Evolutionary conservation across 1,140 invertebrate genomes (phyloP).

Genomic region (Fragariocoptes setiger): DNA sequence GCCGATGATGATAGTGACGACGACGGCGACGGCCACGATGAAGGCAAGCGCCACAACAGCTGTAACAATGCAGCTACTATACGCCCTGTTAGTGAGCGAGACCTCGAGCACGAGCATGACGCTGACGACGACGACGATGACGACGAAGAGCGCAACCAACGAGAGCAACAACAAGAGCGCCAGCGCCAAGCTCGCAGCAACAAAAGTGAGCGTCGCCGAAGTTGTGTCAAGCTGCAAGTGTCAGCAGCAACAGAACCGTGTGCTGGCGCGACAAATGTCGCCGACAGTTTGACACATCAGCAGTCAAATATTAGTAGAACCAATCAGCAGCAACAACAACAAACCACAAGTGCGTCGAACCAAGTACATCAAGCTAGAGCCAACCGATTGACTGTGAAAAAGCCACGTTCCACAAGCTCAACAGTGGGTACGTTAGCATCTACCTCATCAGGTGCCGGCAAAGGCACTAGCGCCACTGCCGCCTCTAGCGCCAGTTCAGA

Average conservation of each 20-base stretch:
- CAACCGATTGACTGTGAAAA: conserved; percentile 15
- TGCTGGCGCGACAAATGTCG: neutral
- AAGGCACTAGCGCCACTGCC: neutral
- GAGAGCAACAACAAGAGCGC: neutral
- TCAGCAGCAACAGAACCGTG: neutral
- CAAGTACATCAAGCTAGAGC: neutral
- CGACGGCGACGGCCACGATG: too few relatives aligned
- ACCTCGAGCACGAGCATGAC: too few relatives aligned
- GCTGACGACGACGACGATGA: too few relatives aligned
- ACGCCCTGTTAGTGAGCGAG: too few relatives aligned
- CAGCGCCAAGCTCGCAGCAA: neutral
- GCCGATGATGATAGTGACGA: too few relatives aligned
- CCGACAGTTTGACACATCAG: too few relatives aligned
- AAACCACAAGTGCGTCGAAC: neutral
- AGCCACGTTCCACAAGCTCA: conserved; percentile 3
- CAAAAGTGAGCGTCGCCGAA: neutral
- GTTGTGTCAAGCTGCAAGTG: neutral
- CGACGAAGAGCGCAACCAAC: too few relatives aligned
- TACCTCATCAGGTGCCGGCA: conserved; percentile 26
- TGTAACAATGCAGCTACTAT: too few relatives aligned
- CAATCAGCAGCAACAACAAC: neutral
- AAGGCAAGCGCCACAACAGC: too few relatives aligned
- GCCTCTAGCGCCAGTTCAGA: conserved; percentile 6
- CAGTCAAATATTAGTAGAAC: neutral
- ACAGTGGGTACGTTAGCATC: conserved; percentile 1